Evolutionary conservation across 2,888 invertebrate genomes (phyloP), one percentile per base, ranked within the genome.

Genomic region (Folsomia candida): DNA sequence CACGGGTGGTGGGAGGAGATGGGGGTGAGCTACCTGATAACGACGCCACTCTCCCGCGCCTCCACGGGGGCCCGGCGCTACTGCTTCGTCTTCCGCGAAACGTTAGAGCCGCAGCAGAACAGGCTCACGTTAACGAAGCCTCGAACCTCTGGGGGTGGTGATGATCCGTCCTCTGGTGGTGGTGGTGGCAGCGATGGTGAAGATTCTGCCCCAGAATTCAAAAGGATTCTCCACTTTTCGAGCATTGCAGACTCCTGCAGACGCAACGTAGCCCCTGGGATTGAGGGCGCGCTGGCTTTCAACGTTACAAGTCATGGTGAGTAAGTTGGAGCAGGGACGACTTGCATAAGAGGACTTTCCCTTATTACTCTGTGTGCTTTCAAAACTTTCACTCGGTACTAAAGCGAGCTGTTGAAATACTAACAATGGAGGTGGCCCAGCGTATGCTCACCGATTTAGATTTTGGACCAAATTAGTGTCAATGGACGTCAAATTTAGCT

Each of bases 1-100:
- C 93, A 93, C 83, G 94, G 93, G 65, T 89, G 91, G 60, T 94
- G 94, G 94, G 89, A 90, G 81, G 93, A 94, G 83, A 90, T 90
- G 82, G 91, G 91, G 77, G 91, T 91, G 68, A 90, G 91, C 82
- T 94, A 90, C 84, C 89, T 94, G 79, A 92, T 94, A 83, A 90
- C 91, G 69, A 90, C 91, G 66, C 91, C 91, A 25, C 84, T 89
- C 80, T 88, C 89, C 72, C 86, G 89, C 68, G 86, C 88, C 81
- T 87, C 88, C 70, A 87, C 88, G 73, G 88, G 88, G 61, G 87
- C 88, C 65, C 85, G 89, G 59, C 87, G 90, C 77, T 89, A 89
- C 84, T 91, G 91, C 85, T 91, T 91, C 84, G 89, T 91, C 84
- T 90, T 90, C 81, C 87, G 88, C 74, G 90, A 90, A 82, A 77